Percentiles rank a stretch among this genome's conserved stretches.
phyloP scores from a whole-genome alignment of 2,797 vertebrate genomes.

The Helostoma temminkii region DNA sequence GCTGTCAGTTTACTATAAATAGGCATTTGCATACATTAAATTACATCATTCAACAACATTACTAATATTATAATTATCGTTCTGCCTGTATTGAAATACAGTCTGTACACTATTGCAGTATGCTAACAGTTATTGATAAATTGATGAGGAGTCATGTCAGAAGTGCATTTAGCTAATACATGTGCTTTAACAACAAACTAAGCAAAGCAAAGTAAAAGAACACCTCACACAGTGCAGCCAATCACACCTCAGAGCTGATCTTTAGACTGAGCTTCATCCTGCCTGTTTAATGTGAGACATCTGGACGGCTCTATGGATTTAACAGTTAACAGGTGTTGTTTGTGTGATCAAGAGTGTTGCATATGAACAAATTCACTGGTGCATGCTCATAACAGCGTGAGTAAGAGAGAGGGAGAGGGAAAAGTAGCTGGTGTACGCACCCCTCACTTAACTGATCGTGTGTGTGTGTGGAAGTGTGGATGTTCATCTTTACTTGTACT shows the following conservation, averaged over 20 bases:
- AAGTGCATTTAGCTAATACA: slow-evolving; percentile 28
- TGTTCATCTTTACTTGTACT: not conserved
- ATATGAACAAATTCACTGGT: slow-evolving; percentile 53
- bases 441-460: slow-evolving; percentile 16
- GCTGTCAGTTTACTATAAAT: slow-evolving; percentile 24
- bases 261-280: slow-evolving; percentile 37
- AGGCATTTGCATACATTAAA: slow-evolving; percentile 62
- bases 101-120: not conserved
- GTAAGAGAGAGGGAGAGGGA: slow-evolving; percentile 3
- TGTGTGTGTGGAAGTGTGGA: slow-evolving; percentile 4
- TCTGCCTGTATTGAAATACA: slow-evolving; percentile 24
- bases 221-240: slow-evolving; percentile 35
- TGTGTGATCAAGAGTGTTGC: slow-evolving; percentile 63
- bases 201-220: slow-evolving; percentile 20
- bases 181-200: slow-evolving; percentile 3
- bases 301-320: slow-evolving; percentile 68
- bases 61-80: slow-evolving; percentile 20
- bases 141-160: slow-evolving; percentile 1
- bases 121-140: slow-evolving; percentile 1
- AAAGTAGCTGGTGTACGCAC: slow-evolving; percentile 7
- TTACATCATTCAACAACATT: slow-evolving; percentile 36
- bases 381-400: slow-evolving; percentile 10
- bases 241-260: slow-evolving; percentile 36
- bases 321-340: slow-evolving; percentile 70
- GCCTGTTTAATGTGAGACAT: slow-evolving; percentile 60